These are phyloP conservation scores for Phylloscopus trochilus DNA, from an alignment of 2,113 vertebrate genomes.

Conservation along the genomic window DNA sequence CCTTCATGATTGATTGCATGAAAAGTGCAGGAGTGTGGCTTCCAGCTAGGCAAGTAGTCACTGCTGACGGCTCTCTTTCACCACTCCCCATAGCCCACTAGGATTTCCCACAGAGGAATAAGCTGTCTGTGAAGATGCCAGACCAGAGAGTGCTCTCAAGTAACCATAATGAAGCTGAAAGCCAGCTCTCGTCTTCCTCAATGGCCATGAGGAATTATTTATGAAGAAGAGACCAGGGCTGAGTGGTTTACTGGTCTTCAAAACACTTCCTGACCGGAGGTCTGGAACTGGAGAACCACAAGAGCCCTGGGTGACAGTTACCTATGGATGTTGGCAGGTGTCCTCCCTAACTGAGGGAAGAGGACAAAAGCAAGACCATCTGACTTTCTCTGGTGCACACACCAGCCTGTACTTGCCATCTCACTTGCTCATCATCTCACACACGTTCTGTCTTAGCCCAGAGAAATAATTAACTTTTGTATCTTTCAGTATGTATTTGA, in stretches of 20 bases:
- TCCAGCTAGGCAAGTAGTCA: conserved; percentile 55
- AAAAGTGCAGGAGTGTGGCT: conserved; percentile 62
- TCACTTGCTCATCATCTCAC: neutral
- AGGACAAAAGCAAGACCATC: neutral
- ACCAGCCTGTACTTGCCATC: neutral
- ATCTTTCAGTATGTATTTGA: conserved; percentile 3
- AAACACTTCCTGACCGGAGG: conserved; percentile 53
- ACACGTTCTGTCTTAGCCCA: neutral
- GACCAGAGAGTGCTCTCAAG: conserved; percentile 51
- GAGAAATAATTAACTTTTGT: conserved; percentile 15
- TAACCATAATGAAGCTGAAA: conserved; percentile 66
- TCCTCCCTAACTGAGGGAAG: neutral
- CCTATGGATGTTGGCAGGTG: neutral
- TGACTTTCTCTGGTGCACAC: neutral
- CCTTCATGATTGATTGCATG: conserved; percentile 64
- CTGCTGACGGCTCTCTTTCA: conserved; percentile 52
- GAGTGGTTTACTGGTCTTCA: conserved; percentile 60
- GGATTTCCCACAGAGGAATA: conserved; percentile 64
- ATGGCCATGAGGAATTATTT: conserved; percentile 67
- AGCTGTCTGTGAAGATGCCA: conserved; percentile 29
- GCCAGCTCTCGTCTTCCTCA: conserved; percentile 40
- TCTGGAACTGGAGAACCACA: conserved; percentile 27
- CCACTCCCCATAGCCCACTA: conserved; percentile 46
- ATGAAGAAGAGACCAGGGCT: conserved; percentile 58
- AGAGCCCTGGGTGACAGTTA: conserved; percentile 10